phyloP scores from a whole-genome alignment of 30 jellyfish, hydroid and myxozoan species.

The Clytia hemisphaerica region DNA sequence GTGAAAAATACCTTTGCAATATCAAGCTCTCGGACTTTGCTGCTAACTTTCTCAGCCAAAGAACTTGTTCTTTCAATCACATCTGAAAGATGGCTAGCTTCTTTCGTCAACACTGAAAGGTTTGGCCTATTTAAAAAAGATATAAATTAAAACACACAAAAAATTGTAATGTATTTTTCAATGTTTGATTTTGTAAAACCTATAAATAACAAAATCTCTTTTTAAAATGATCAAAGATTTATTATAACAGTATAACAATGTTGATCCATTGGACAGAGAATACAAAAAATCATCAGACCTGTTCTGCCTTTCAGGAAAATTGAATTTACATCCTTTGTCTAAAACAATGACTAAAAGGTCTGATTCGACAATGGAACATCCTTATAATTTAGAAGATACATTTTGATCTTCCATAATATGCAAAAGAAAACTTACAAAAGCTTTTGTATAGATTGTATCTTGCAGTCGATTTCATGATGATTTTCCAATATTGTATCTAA shows the following conservation, averaged over 20 bases:
- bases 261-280: too few relatives aligned
- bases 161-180: not conserved
- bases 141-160: not conserved
- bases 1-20: slow-evolving; percentile 66
- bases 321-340: too few relatives aligned
- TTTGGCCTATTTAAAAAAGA: slow-evolving; percentile 48
- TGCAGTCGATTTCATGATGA: slow-evolving; percentile 37
- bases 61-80: slow-evolving; percentile 65
- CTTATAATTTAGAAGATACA: too few relatives aligned
- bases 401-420: not conserved
- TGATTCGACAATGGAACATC: too few relatives aligned
- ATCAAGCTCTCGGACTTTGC: slow-evolving; percentile 87
- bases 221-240: too few relatives aligned
- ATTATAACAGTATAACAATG: too few relatives aligned
- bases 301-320: not conserved
- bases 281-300: too few relatives aligned
- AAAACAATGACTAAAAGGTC: too few relatives aligned
- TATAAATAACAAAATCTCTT: too few relatives aligned
- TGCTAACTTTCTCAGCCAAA: slow-evolving; percentile 88
- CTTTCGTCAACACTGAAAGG: slow-evolving; percentile 48
- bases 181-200: too few relatives aligned
- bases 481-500: slow-evolving; percentile 57
- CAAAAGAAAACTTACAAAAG: slow-evolving; percentile 49
- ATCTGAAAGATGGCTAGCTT: slow-evolving; percentile 53
- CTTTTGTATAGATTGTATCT: slow-evolving; percentile 36